Evolutionary conservation across 1,140 invertebrate genomes (phyloP), one percentile per base, ranked within the genome.

Genomic region (Penaeus vannamei): DNA sequence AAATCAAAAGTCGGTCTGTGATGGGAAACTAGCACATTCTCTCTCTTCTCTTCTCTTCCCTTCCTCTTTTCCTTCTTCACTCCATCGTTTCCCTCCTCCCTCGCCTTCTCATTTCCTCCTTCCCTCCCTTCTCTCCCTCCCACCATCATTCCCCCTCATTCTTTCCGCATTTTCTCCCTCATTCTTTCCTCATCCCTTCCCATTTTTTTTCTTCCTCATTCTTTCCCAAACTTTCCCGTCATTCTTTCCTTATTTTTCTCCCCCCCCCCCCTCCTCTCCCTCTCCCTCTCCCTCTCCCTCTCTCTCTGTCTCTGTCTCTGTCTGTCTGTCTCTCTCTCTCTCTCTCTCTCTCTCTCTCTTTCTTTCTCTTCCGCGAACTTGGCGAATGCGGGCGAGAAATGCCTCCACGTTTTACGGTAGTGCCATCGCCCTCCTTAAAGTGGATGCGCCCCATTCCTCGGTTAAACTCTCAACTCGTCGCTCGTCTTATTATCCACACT

Each of bases 301-400:
- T 72, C 22, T 76, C 84, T 19, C 26, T 72, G 42, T 23, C 64
- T 46, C 59, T 61, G 5, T 36, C 66, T 36, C 84, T 85, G 62
- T 36, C 66, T 66, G 29, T 42, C 84, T 66, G 17, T 72, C 66
- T 23, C 64, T 46, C 59, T 61, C 60, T 36, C 66, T 36, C 84
- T 85, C 84, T 36, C 66, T 66, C 62, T 42, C 84, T 66, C 66
- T 36, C 62, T 77, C 72, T 77, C 72, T 26, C 72, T 77, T 26
- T 77, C 72, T 77, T n/a, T 77, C 72, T 77, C 72, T 77, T 42
- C 46, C 72, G 32, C 72, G 32, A 29, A 29, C 36, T 42, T 42
- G 36, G 36, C 36, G 36, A 42, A 42, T 42, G 36, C 36, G 36
- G 36, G 36, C 36, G 36, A 42, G 36, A 42, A 7, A 42, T 42